Evolutionary conservation across 1,140 invertebrate species (phyloP), one percentile per base, ranked within the genome.

Genomic region (Diorhabda carinulata): DNA sequence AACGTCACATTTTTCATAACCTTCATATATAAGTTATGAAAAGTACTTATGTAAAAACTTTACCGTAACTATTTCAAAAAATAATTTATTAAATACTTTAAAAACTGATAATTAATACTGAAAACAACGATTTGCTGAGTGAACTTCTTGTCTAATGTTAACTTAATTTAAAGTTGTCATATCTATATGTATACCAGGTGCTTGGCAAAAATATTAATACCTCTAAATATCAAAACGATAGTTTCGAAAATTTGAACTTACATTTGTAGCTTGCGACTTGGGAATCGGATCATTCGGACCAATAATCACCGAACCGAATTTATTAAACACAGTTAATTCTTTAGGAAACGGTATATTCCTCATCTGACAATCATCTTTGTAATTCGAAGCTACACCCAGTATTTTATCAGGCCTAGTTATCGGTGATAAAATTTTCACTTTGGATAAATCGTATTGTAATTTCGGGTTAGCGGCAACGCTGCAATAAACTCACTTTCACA

Each of bases 221-320:
- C 2, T 25, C 25, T 25, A 25, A 25, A 25, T n/a, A n/a, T 25
- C 25, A 25, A 25, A 25, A 25, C 25, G 25, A 25, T 25, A 25
- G 25, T 25, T 25, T 25, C 25, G 25, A 25, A 25, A 25, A 25
- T 25, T 25, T 25, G 25, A 25, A 65, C 44, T 67, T 74, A 75
- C 73, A 47, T 72, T 67, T 57, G 68, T 76, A 43, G 59, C 66
- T 7, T 62, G 57, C 2, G 75, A 72, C 61, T 72, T 66, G 10
- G 67, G 67, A 25, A 76, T 72, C n/a, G 66, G 40, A 67, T 75
- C 74, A 52, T 67, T 70, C 41, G 75, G 75, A 40, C 75, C 75
- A 64, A 72, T 71, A 9, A 76, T 76, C 2, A 72, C 72, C 7
- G 75, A 76, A 3, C 73, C 66, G 61, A 76, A 76, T 72, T 75